phyloP scores from a whole-genome alignment of 2,888 invertebrate species.

The Orthosia incerta region DNA sequence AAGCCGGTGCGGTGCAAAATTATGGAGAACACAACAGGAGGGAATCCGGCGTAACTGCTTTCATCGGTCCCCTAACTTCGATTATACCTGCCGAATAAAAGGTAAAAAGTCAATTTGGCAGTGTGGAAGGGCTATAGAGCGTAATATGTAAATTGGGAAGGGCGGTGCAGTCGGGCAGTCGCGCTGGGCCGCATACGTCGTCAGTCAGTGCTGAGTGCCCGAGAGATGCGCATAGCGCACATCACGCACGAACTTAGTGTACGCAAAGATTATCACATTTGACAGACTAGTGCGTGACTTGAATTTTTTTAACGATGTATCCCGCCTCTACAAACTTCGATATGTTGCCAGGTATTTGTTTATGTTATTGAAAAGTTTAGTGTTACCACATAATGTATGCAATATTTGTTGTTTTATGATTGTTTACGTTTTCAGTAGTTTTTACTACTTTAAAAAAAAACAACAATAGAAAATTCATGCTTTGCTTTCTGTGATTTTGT shows the following conservation, averaged over 20 bases:
- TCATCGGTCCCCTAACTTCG: conserved; percentile 87
- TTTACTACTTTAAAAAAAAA: not conserved
- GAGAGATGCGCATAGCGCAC: conserved; percentile 70
- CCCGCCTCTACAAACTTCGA: conserved; percentile 85
- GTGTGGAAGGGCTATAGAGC: conserved; percentile 88
- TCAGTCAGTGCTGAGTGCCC: conserved; percentile 67
- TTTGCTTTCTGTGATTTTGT: no score
- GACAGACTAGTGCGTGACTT: conserved; percentile 65
- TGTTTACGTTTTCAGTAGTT: conserved; percentile 11
- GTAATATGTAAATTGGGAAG: conserved; percentile 89
- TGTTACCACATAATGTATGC: conserved; percentile 2
- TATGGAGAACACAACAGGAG: conserved; percentile 73
- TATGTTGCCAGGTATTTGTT: conserved; percentile 81
- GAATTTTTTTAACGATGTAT: conserved; percentile 80
- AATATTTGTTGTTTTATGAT: conserved; percentile 18
- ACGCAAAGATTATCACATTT: conserved; percentile 70
- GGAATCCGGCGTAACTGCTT: conserved; percentile 82
- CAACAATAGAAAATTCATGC: not conserved
- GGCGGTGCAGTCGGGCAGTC: conserved; percentile 85
- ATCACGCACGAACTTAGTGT: conserved; percentile 70
- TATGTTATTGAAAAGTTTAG: conserved; percentile 11
- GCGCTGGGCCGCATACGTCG: conserved; percentile 77
- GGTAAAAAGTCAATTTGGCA: conserved; percentile 90
- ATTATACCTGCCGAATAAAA: conserved; percentile 90
- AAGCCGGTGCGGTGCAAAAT: conserved; percentile 69